A percentile compares a stretch with the other conserved stretches of the same genome.
Conservation (phyloP, 2,113 vertebrate species). For the Melanerpes formicivorus region DNA sequence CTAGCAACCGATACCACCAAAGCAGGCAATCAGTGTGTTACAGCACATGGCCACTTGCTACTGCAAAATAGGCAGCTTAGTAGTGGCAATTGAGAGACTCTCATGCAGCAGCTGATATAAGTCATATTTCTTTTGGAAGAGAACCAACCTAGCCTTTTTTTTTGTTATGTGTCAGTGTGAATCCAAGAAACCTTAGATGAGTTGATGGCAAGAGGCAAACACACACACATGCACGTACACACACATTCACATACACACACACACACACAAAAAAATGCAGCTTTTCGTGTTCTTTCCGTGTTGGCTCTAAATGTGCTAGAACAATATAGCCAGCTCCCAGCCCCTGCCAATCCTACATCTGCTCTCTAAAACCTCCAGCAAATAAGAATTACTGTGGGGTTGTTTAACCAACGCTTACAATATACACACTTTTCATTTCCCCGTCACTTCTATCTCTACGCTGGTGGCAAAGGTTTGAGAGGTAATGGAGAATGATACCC, state of each 20-base stretch:
- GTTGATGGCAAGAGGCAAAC: conserved; percentile 44
- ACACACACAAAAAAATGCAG: conserved; percentile 60
- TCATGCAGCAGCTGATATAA: conserved; percentile 74
- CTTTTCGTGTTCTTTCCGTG: conserved; percentile 75
- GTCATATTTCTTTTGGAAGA: conserved; percentile 79
- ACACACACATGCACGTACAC: background rate
- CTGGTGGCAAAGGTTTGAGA: conserved; percentile 81
- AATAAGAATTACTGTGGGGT: conserved; percentile 84
- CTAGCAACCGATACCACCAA: conserved; percentile 74
- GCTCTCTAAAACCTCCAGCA: conserved; percentile 89
- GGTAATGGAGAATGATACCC: conserved; percentile 80
- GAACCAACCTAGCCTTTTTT: conserved; percentile 52
- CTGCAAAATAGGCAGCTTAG: conserved; percentile 69
- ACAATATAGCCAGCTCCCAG: conserved; percentile 80
- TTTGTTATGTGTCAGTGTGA: conserved; percentile 67
- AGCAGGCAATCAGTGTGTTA: conserved; percentile 68
- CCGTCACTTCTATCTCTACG: conserved; percentile 58
- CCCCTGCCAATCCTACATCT: conserved; percentile 85
- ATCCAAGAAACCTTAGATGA: conserved; percentile 76
- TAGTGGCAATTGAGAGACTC: conserved; percentile 63
- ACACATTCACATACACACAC: background rate
- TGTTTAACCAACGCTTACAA: conserved; percentile 87
- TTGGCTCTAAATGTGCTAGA: conserved; percentile 79
- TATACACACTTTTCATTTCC: conserved; percentile 81
- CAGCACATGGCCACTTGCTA: conserved; percentile 72